Evolutionary conservation across 2,113 vertebrate species (phyloP).

Genomic region (Spea multiplicata): DNA sequence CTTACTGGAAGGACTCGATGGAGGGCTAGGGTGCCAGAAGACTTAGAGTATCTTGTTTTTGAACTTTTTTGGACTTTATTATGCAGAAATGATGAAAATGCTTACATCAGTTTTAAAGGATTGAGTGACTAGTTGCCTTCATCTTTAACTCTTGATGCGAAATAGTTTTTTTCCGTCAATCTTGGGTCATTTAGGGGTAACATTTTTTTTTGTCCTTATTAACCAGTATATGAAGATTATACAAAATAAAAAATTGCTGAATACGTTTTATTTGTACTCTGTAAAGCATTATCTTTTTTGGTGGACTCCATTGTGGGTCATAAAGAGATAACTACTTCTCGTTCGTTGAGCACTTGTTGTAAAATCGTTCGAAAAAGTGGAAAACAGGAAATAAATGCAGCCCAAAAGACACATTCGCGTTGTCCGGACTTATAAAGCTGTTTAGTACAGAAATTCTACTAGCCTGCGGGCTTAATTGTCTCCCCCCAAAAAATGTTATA

Average conservation of each 20-base stretch:
- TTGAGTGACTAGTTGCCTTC: no score
- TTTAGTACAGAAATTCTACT: slow-evolving; percentile 24
- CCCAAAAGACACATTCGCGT: slow-evolving; percentile 16
- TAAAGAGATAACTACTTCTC: slow-evolving; percentile 34
- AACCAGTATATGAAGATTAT: slow-evolving; percentile 8
- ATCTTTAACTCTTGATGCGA: no score
- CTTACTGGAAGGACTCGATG: no score
- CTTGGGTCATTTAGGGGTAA: background rate
- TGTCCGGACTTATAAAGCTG: slow-evolving; percentile 26
- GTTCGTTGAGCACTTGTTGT: slow-evolving; percentile 10
- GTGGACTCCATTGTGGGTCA: slow-evolving; percentile 9
- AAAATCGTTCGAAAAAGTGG: slow-evolving; percentile 17
- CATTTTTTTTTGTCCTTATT: background rate
- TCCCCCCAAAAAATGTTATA: no score
- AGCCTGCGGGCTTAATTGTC: no score
- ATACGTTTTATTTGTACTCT: slow-evolving; percentile 17
- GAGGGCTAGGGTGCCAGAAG: no score
- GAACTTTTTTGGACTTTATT: no score
- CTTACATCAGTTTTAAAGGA: no score
- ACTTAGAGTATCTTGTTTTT: no score
- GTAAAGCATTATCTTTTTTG: background rate
- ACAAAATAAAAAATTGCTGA: slow-evolving; percentile 8
- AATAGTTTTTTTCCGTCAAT: background rate
- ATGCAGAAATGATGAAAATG: no score
- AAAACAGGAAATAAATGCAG: slow-evolving; percentile 22